Base-by-base conservation (phyloP, 2,797 vertebrate genomes). In the Percopsis omiscomaycus region DNA sequence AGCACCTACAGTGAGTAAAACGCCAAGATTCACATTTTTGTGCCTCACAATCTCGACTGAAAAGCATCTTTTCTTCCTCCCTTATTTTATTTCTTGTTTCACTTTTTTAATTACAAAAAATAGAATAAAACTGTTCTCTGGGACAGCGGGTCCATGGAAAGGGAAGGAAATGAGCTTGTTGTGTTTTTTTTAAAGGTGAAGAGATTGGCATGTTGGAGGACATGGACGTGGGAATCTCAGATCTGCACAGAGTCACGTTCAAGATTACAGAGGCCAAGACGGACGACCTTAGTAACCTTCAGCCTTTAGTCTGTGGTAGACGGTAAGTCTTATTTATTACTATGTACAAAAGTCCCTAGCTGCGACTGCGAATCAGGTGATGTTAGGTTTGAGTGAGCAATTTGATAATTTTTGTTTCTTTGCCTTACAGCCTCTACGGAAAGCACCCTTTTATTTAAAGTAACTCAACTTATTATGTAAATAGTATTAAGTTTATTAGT, bases 121-220 rank as follows among this genome's bases (percentile, higher is more conserved):
- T 1, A 5, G 5, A 5, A 45, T 45, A 12, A 45, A 45, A 45
- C 5, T 45, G 5, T 12, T 28, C 22, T 53, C 16, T 28, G 51
- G 4, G 51, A 22, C 22, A 22, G 22, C 22, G 22, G 22, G 22
- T 22, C 22, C 22, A 22, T 22, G 22, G 22, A 22, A 22, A 22
- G 22, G 32, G 32, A 37, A 37, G 32, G 9, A 62, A 60, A 9
- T 68, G 62, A 13, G 65, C 61, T 22, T 66, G 14, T 28, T 1
- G 3, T 66, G 32, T n/a, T 13, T 74, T 79, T 64, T 67, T 37
- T 12, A 56, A 45, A 99, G 98, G 96, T 89, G 98, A 99, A 74
- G 98, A 98, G 91, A 93, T 98, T 0, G 96, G 97, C 56, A 99
- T 99, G 98, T 92, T 99, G 44, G 96, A 99, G 88, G 97, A 99